Base-by-base conservation (phyloP, 2,888 invertebrate species). In the Cephus pygmeus region DNA sequence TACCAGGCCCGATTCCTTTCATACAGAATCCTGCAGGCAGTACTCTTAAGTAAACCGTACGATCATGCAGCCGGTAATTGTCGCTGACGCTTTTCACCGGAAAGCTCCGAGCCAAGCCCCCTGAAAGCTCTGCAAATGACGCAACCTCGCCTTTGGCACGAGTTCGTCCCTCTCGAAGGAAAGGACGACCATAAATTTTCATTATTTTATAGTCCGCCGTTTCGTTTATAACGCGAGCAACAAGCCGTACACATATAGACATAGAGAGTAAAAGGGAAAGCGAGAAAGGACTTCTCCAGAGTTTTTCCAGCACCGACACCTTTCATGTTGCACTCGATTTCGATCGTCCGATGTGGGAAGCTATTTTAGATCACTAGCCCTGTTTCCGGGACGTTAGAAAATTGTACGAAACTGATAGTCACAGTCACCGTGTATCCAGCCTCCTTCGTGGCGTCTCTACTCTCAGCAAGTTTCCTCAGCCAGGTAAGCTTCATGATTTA, bases 121-220 rank as follows among this genome's bases (percentile, higher is more conserved):
- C 83, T 86, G 86, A 88, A 88, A 88, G 86, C 88, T 88, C 87
- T 83, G 88, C 87, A 89, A 89, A 89, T 89, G 88, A 87, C 87
- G 86, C 84, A 82, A 84, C 81, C 83, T 84, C 82, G 81, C 83
- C 80, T 81, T 82, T 83, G 79, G 40, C 40, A 40, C 40, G 40
- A 15, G 83, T 83, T 84, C 84, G 77, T 82, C 80, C 73, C 75
- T 74, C 81, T 79, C 79, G 79, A 77, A 79, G 77, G 79, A 80
- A 79, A 77, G 75, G 81, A 34, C 75, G 76, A 77, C 85, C 82
- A 87, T 89, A 89, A 88, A 89, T 89, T 89, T 87, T 89, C 89
- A 89, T 89, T 89, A 89, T 89, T 89, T 89, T 86, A 87, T 86
- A 89, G 88, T 87, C 87, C 86, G 2, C 85, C 85, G 87, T 83